These are phyloP conservation scores for Pammene fasciana DNA, from an alignment of 2,888 invertebrate species.

Conservation along the genomic window DNA sequence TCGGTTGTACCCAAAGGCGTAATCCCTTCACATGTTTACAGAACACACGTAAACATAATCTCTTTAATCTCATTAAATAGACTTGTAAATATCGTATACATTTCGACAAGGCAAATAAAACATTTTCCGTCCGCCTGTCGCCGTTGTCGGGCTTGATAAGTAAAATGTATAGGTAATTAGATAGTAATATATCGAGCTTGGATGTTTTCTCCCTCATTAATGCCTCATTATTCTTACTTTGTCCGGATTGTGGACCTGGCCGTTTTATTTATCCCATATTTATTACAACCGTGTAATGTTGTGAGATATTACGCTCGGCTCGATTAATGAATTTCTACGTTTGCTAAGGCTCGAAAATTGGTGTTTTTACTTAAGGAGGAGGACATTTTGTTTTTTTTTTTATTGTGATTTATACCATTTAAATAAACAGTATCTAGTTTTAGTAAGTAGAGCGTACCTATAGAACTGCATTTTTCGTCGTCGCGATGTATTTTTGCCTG, in stretches of 20 bases:
- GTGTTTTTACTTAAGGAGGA: constrained; percentile 18
- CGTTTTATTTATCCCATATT: constrained; percentile 52
- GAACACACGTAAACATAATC: constrained; percentile 50
- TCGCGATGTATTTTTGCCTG: too few species aligned
- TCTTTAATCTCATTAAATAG: constrained; percentile 70
- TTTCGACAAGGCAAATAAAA: constrained; percentile 71
- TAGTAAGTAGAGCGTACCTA: too few species aligned
- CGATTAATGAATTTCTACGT: constrained; percentile 37
- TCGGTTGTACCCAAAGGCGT: neutral
- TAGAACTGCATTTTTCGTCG: too few species aligned
- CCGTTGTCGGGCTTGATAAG: constrained; percentile 66
- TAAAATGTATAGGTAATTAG: constrained; percentile 80
- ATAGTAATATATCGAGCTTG: constrained; percentile 74
- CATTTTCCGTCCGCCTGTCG: constrained; percentile 64
- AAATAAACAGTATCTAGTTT: too few species aligned
- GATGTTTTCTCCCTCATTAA: constrained; percentile 74
- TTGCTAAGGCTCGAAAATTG: constrained; percentile 22
- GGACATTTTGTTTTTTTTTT: constrained; percentile 9
- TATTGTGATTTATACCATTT: neutral
- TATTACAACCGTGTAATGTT: constrained; percentile 42
- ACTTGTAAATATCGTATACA: constrained; percentile 71
- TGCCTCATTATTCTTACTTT: constrained; percentile 73
- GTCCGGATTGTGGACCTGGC: constrained; percentile 57
- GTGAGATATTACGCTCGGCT: constrained; percentile 26
- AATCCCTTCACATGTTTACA: constrained; percentile 1